Base-by-base conservation (phyloP, 2,888 invertebrate species). In the Rosalia funebris region DNA sequence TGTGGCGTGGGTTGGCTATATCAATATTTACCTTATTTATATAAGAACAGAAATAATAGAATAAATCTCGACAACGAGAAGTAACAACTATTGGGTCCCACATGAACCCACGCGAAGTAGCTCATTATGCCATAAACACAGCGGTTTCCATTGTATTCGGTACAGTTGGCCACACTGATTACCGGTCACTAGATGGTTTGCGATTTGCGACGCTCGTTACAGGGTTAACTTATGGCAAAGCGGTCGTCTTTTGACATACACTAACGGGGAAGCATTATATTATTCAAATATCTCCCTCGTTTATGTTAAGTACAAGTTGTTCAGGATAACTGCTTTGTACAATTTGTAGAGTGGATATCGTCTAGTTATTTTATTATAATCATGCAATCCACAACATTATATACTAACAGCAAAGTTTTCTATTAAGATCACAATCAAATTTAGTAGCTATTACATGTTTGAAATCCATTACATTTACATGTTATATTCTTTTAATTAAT, bases 71-170 rank as follows among this genome's bases (percentile, higher is more conserved):
- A 47, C 39, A 52, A 52, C 61, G 63, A 63, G 55, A 57, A 57
- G 41, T 57, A 66, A 61, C 66, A 65, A 65, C 67, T 66, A 65
- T 60, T 59, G 44, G 55, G 61, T 68, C 65, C 66, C 64, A 69
- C 68, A 64, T 66, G 63, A 55, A 57, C 72, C 71, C 66, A 72
- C 72, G 68, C 70, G 47, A 50, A 42, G 41, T 55, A 46, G 62
- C 72, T 70, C 70, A 72, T 72, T 74, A 73, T 69, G 68, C 70
- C 71, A 70, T 70, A 73, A 73, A 72, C 66, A 68, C 71, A 66
- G 67, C 69, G 68, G 66, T 64, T 58, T 64, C 66, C 60, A 66
- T 69, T 70, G 70, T 70, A 64, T 67, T 62, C 63, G 57, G 52
- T 62, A 57, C 57, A 60, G 62, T 65, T 66, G 68, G 66, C 63